A percentile compares a stretch with the other conserved stretches of the same genome.
Conservation (phyloP, 1,140 invertebrate species). For the Drosophila littoralis region DNA sequence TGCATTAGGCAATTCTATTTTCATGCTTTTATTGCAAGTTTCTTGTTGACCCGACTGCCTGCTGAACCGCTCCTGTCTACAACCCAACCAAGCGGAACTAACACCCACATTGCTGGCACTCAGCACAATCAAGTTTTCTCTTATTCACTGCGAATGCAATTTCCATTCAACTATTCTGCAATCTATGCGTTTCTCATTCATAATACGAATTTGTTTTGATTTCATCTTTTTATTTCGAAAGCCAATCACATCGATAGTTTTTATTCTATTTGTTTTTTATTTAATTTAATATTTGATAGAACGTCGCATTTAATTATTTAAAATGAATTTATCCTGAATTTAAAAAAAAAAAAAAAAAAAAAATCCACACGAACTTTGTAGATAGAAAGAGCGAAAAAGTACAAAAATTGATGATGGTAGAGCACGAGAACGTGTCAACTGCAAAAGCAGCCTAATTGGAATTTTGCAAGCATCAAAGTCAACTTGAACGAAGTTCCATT, state of each 20-base stretch:
- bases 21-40: no score
- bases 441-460: slow-evolving; percentile 55
- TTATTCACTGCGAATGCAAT: slow-evolving; percentile 34
- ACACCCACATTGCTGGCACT: not conserved
- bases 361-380: not conserved
- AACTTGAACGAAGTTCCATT: slow-evolving; percentile 48
- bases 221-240: slow-evolving; percentile 1
- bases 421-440: slow-evolving; percentile 11
- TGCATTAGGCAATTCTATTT: no score
- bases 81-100: slow-evolving; percentile 1
- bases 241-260: not conserved
- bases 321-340: not conserved
- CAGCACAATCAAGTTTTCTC: slow-evolving; percentile 1
- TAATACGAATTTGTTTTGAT: slow-evolving; percentile 23
- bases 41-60: no score
- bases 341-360: not conserved
- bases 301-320: not conserved
- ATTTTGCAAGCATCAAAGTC: slow-evolving; percentile 51
- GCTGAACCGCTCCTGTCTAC: not conserved
- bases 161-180: slow-evolving; percentile 15
- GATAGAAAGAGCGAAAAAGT: no score
- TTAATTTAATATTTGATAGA: not conserved
- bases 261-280: not conserved
- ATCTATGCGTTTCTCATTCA: slow-evolving; percentile 3
- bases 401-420: not conserved